Percentiles rank a stretch among this genome's conserved stretches.
These are phyloP conservation scores for Thera obeliscata DNA, from an alignment of 2,888 invertebrate genomes.

Conservation along the genomic window DNA sequence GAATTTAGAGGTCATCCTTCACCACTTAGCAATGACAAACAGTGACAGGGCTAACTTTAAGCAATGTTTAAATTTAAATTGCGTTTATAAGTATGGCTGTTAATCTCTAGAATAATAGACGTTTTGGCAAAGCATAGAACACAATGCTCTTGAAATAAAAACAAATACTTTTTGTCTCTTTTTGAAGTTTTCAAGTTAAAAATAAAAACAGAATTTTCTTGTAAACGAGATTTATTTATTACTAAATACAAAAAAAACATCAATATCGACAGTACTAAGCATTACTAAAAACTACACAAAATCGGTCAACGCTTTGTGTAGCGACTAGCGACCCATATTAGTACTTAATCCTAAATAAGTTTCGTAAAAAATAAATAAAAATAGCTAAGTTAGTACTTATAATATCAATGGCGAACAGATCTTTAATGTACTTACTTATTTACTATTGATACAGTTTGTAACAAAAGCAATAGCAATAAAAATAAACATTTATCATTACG, in stretches of 20 bases:
- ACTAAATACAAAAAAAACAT: constrained; percentile 60
- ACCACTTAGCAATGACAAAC: no score
- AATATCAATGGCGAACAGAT: constrained; percentile 76
- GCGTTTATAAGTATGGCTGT: no score
- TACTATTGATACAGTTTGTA: not conserved
- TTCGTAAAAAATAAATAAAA: constrained; percentile 65
- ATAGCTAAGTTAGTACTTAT: constrained; percentile 60
- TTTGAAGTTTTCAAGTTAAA: not conserved
- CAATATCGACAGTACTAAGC: constrained; percentile 46
- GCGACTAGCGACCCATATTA: constrained; percentile 11
- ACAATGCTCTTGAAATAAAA: no score
- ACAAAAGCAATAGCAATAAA: not conserved
- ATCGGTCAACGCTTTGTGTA: constrained; percentile 26
- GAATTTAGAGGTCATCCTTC: constrained; percentile 36
- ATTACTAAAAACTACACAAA: constrained; percentile 24
- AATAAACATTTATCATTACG: no score
- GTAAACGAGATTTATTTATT: constrained; percentile 34
- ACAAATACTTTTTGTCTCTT: no score
- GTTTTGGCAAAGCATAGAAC: no score
- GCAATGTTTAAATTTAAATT: no score
- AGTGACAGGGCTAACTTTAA: no score
- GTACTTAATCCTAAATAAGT: constrained; percentile 4
- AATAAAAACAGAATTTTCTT: constrained; percentile 27
- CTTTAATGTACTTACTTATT: constrained; percentile 44
- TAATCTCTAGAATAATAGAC: no score